Evolutionary conservation across 2,797 vertebrate genomes (phyloP).

Genomic region (Rhodeus uyekii): DNA sequence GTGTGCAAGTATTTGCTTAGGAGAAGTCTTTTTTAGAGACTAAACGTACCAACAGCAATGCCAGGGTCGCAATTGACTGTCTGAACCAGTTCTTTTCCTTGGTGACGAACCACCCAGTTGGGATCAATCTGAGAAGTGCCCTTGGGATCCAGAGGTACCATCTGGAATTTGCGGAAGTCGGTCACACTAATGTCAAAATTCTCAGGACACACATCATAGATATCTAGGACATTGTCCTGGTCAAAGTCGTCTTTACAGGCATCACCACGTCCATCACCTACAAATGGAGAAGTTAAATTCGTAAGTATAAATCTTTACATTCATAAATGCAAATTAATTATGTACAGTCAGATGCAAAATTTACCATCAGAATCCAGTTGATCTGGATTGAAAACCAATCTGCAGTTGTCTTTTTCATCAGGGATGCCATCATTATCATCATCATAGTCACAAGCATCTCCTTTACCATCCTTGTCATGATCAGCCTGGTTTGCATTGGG

Average conservation of each 20-base stretch:
- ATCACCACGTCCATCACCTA: conserved; percentile 95
- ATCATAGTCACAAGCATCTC: conserved; percentile 95
- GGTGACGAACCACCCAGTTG: conserved; percentile 97
- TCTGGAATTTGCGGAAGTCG: conserved; percentile 96
- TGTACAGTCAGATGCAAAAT: not conserved
- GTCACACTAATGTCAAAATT: conserved; percentile 95
- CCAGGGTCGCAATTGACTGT: conserved; percentile 98
- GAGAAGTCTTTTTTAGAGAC: not conserved
- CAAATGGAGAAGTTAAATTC: not conserved
- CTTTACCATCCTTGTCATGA: conserved; percentile 97
- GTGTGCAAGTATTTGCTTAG: not conserved
- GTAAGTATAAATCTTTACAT: not conserved
- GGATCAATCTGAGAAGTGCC: conserved; percentile 98
- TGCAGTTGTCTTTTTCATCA: conserved; percentile 96
- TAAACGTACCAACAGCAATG: conserved; percentile 90
- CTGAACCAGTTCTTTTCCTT: conserved; percentile 97
- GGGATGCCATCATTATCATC: conserved; percentile 96
- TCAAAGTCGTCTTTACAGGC: conserved; percentile 97
- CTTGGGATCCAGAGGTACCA: conserved; percentile 97
- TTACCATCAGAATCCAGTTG: conserved; percentile 93
- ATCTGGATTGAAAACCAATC: conserved; percentile 89
- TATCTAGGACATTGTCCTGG: conserved; percentile 91
- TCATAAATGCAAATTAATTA: not conserved
- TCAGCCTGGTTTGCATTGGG: conserved; percentile 97
- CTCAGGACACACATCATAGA: conserved; percentile 96